Base-by-base conservation (phyloP, 2,113 vertebrate species). In the Peucedramus taeniatus region DNA sequence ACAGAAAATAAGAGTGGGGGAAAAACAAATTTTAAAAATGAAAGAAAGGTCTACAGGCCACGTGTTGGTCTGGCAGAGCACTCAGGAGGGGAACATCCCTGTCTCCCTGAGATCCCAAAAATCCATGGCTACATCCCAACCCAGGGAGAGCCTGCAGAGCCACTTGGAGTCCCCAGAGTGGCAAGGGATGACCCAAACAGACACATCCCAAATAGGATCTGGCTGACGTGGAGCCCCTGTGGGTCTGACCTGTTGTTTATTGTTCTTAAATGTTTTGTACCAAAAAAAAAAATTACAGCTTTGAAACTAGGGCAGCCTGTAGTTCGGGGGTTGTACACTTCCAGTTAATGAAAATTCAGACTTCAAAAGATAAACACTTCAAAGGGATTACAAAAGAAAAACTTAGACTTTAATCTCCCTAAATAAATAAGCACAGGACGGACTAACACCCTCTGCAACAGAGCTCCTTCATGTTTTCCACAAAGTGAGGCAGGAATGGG, bases 291-390 rank as follows among this genome's bases (percentile, higher is more conserved):
- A 50, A 40, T 30, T 28, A 61, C 63, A 86, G 75, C 83, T 91
- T 94, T 93, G 90, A 95, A 96, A 96, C 17, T 83, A 86, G 94
- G 82, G 42, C 92, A 94, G 63, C 11, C 0, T 65, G 75, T 40
- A 94, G 92, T 96, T 80, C 6, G 53, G 71, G 84, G 75, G n/a
- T 45, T 93, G 88, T 47, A 83, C 19, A 9, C 85, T 91, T 94
- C 92, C 95, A 96, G 75, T 66, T 90, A 79, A 96, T 92, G 87
- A 83, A 80, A 96, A 94, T 74, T 80, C 93, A 77, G 90, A 95
- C 94, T 94, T 96, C 96, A 96, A 97, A 97, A 95, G 94, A 95
- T 92, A 96, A 97, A 93, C 18, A 94, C 90, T 95, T 96, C 96
- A 96, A 96, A 97, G 90, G 64, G 64, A 93, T 92, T 93, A 96